Base-by-base conservation (phyloP, 2,888 invertebrate species). In the Coecobrya sp. region DNA sequence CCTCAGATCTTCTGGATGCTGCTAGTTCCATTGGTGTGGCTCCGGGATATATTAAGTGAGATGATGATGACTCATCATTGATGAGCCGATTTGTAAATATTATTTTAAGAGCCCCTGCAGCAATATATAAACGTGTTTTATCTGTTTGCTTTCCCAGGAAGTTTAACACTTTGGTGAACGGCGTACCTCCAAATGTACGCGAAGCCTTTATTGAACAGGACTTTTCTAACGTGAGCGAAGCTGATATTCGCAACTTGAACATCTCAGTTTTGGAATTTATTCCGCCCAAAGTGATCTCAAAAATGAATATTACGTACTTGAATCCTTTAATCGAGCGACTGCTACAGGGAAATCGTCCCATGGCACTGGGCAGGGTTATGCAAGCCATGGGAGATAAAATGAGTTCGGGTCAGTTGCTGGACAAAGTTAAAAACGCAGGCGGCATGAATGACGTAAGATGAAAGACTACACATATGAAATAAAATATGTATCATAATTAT, bases 241-340 rank as follows among this genome's bases (percentile, higher is more conserved):
- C 76, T 52, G 94, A 94, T 79, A 93, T 94, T 76, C 89, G 92
- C 7, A 85, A 84, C 11, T 85, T 94, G 82, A 94, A 94, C 76
- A 92, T 94, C 22, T 93, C 94, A 30, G 93, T 94, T 19, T 73
- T 94, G 86, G 94, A 94, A 79, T 94, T 92, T 73, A 90, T 94
- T 73, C 94, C 94, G 45, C 94, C 94, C n/a, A 94, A 93, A 13
- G 65, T 94, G 84, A 85, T 94, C 55, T 85, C 92, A 79, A 94
- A 93, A 73, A 93, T 94, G 94, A 93, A 94, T 27, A 65, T 93
- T 11, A 86, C 93, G 10, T 89, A 94, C 49, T 68, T 94, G 59
- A 94, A 89, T 16, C 93, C 93, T 10, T 65, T 94, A 49, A 86
- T 94, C 3, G 93, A 94, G 62, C 92, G 93, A 30, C 89, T 94